Evolutionary conservation across 2,113 vertebrate species (phyloP).

Genomic region (Puma concolor): DNA sequence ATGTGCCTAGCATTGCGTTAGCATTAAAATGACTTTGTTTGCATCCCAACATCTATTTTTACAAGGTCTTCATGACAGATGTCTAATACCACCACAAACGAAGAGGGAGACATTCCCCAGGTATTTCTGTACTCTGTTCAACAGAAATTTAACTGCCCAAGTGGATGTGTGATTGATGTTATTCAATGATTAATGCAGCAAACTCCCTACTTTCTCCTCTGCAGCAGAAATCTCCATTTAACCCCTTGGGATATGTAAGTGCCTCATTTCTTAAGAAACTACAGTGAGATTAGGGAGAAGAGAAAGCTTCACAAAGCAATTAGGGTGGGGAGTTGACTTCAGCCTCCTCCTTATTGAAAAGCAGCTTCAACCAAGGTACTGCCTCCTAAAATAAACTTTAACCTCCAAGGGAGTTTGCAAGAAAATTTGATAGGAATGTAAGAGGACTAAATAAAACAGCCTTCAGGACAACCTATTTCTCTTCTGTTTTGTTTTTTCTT

Average conservation of each 20-base stretch:
- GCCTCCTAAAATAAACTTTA: slow-evolving; percentile 61
- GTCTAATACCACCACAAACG: slow-evolving; percentile 27
- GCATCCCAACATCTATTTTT: slow-evolving; percentile 43
- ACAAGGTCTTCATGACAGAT: slow-evolving; percentile 23
- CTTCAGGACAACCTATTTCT: not conserved
- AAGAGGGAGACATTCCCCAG: slow-evolving; percentile 62
- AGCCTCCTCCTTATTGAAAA: slow-evolving; percentile 58
- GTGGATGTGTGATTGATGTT: slow-evolving; percentile 72
- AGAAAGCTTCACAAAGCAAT: slow-evolving; percentile 73
- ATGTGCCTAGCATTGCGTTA: slow-evolving; percentile 34
- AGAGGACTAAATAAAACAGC: slow-evolving; percentile 51
- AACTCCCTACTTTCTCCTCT: slow-evolving; percentile 51
- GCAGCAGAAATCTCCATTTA: slow-evolving; percentile 68
- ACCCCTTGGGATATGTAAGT: slow-evolving; percentile 76
- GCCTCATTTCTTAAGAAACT: slow-evolving; percentile 76
- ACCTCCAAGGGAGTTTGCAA: slow-evolving; percentile 35
- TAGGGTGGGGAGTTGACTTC: slow-evolving; percentile 68
- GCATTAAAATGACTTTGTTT: slow-evolving; percentile 35
- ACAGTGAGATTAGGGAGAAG: slow-evolving; percentile 69
- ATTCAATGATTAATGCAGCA: slow-evolving; percentile 74
- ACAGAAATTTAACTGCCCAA: slow-evolving; percentile 74
- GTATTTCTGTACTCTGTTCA: slow-evolving; percentile 64
- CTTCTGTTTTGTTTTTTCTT: not conserved
- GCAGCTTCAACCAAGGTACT: slow-evolving; percentile 16
- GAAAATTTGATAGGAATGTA: slow-evolving; percentile 51